Evolutionary conservation across 2,113 vertebrate genomes (phyloP), one percentile per base, ranked within the genome.

Genomic region (Parus major): DNA sequence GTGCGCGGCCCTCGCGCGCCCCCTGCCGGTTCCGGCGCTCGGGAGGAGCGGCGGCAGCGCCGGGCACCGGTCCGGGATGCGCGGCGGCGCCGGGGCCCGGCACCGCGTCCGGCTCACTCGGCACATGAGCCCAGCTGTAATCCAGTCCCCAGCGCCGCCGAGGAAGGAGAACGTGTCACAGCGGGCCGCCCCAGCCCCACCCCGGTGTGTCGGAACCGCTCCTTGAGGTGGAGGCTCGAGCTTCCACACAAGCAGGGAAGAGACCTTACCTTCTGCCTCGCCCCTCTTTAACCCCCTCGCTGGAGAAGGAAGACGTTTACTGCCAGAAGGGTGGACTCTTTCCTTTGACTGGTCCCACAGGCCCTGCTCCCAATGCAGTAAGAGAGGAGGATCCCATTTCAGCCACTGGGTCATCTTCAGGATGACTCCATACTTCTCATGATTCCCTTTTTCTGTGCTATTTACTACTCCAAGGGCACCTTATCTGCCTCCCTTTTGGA

Each of bases 81-180:
- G 11, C 15, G 5, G 55, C 1, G 7, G 0, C 21, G 2, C 11
- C 6, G 0, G 24, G 49, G 9, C 14, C 52, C 2, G 7, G 23
- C 5, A 8, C 23, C 28, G 11, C 5, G 28, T 79, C 52, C 17
- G 31, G 14, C 31, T 27, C 12, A 0, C 22, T 23, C 7, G 17
- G 23, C 56, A 1, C 15, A 19, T 13, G 39, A 53, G 16, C n/a
- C n/a, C 46, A 1, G 0, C 78, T 25, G 39, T 5, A 12, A 12
- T 4, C 7, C 41, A 9, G 41, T 5, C 7, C 41, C 15, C 33
- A 5, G 63, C 27, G 35, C 42, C 1, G 0, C 42, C 6, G 10
- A 35, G 61, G 42, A 44, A 53, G 52, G n/a, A 35, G 52, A 33
- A 20, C 0, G 0, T 8, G 57, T 15, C 61, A 6, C 47, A 27